Evolutionary conservation across 2,797 vertebrate species (phyloP).

Genomic region (Intellagama lesueurii): DNA sequence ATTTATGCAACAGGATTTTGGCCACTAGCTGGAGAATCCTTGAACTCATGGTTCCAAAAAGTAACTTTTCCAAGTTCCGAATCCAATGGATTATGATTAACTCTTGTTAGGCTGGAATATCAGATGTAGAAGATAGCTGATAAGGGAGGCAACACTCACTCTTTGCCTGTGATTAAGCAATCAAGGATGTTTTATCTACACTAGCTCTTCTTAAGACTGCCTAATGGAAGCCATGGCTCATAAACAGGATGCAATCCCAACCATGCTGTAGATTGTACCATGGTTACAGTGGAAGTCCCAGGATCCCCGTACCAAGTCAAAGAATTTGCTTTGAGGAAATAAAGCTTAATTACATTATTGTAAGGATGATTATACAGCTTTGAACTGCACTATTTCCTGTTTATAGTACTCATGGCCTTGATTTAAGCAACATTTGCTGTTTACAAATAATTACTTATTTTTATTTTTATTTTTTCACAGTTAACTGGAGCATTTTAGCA

Average conservation of each 20-base stretch:
- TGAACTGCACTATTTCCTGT: constrained; percentile 74
- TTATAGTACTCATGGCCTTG: constrained; percentile 75
- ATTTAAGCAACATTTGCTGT: constrained; percentile 75
- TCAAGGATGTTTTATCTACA: neutral
- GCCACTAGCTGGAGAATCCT: neutral
- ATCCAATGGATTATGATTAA: neutral
- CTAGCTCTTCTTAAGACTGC: constrained; percentile 16
- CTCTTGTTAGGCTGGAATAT: neutral
- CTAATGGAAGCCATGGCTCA: constrained; percentile 13
- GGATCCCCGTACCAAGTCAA: constrained; percentile 53
- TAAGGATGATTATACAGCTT: constrained; percentile 63
- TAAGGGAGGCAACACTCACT: neutral
- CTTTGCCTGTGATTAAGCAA: neutral
- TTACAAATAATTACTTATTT: constrained; percentile 81
- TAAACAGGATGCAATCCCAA: constrained; percentile 47
- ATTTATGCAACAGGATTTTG: no score
- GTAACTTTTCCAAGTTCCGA: neutral
- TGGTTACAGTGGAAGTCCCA: constrained; percentile 46
- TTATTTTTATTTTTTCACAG: constrained; percentile 82
- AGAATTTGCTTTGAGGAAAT: constrained; percentile 67
- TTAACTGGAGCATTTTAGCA: constrained; percentile 84
- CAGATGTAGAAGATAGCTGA: neutral
- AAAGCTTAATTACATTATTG: constrained; percentile 74
- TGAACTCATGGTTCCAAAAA: neutral
- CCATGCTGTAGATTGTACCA: constrained; percentile 43